Evolutionary conservation across 1,140 invertebrate species (phyloP).

Genomic region (Pseudachorutes palmiensis): DNA sequence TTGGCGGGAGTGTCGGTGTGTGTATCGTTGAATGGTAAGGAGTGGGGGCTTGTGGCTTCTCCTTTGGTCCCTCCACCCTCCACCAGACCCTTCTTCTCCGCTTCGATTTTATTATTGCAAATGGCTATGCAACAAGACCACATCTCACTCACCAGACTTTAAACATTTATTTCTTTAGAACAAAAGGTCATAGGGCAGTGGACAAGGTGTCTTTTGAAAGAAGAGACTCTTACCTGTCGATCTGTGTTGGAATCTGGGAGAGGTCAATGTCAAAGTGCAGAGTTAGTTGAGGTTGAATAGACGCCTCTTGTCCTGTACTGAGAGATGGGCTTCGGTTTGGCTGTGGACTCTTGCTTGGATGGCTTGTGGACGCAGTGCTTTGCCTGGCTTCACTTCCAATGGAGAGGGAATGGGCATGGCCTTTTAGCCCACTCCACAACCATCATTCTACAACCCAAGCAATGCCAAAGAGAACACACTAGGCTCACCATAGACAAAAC

Average conservation of each 20-base stretch:
- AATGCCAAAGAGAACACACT: too few relatives aligned
- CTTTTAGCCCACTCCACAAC: neutral
- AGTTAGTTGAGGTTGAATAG: neutral
- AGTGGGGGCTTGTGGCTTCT: neutral
- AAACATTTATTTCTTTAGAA: neutral
- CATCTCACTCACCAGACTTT: neutral
- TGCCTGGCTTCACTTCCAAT: neutral
- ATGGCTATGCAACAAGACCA: neutral
- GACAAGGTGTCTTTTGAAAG: neutral
- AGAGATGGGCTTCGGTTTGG: neutral
- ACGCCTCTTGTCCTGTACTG: neutral
- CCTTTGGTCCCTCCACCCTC: neutral
- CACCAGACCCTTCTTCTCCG: neutral
- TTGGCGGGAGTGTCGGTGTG: neutral
- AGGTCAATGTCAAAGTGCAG: neutral
- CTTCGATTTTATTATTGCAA: constrained; percentile 5
- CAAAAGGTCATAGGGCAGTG: neutral
- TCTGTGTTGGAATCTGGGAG: neutral
- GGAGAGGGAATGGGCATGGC: constrained; percentile 5
- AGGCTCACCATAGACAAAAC: too few relatives aligned
- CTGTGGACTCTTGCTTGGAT: neutral
- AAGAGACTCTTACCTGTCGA: neutral
- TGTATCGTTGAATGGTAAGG: neutral
- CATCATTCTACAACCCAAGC: too few relatives aligned
- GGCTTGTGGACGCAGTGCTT: neutral